Evolutionary conservation across 2,797 vertebrate genomes (phyloP).

Genomic region (Leptodactylus fallax): DNA sequence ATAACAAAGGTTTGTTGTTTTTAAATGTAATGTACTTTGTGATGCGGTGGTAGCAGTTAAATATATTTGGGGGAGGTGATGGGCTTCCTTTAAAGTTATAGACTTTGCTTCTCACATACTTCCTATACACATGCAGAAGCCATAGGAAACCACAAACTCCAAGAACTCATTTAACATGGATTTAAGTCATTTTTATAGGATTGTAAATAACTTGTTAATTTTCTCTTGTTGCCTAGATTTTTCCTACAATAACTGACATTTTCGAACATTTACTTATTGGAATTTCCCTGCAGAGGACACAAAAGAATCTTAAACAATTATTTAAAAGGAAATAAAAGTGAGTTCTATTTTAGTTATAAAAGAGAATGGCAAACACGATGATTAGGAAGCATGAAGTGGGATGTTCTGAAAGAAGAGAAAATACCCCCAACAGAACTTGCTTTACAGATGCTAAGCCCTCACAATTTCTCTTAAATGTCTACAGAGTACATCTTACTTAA

Average conservation of each 20-base stretch:
- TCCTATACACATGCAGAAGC: slow-evolving; percentile 1
- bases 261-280: slow-evolving; percentile 34
- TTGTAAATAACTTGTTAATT: slow-evolving; percentile 48
- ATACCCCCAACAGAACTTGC: slow-evolving; percentile 5
- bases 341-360: slow-evolving; percentile 37
- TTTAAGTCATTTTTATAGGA: slow-evolving; percentile 1
- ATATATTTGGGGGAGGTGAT: not conserved
- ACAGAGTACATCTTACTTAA: slow-evolving; percentile 61
- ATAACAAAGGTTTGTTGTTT: no score
- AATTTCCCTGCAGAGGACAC: slow-evolving; percentile 8
- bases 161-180: slow-evolving; percentile 26
- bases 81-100: not conserved
- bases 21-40: no score
- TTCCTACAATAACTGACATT: not conserved
- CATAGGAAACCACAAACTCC: slow-evolving; percentile 42
- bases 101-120: slow-evolving; percentile 28
- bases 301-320: not conserved
- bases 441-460: slow-evolving; percentile 66
- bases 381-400: slow-evolving; percentile 49
- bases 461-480: slow-evolving; percentile 63
- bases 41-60: no score
- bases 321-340: not conserved
- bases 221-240: slow-evolving; percentile 45
- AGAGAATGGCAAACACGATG: slow-evolving; percentile 36
- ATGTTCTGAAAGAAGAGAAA: slow-evolving; percentile 47